Base-by-base conservation (phyloP, 2,888 invertebrate genomes). In the Tetramorium bicarinatum region DNA sequence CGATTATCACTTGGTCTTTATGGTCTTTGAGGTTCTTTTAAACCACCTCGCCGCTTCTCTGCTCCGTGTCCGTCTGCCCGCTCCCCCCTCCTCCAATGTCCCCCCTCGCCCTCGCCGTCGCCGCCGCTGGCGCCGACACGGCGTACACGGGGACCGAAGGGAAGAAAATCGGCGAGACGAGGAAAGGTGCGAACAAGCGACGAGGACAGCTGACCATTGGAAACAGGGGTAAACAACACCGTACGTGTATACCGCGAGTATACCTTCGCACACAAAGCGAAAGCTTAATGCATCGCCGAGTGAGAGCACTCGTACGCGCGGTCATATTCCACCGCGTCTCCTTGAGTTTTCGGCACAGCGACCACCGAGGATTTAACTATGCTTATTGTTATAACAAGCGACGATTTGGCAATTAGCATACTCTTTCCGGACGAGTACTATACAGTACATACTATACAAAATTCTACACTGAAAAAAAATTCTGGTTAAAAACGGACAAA, bases 1-100 rank as follows among this genome's bases (percentile, higher is more conserved):
- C 93, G 93, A 93, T 93, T 93, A 93, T 93, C 93, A 93, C 93
- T 92, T 92, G 91, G 92, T 92, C 93, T 92, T 92, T 92, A 92
- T 92, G 90, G 87, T 91, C 92, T 93, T 93, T 92, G 92, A 92
- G 91, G 91, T 91, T 93, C 92, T 92, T 93, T 92, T 91, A 91
- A 89, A 89, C 87, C 75, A 87, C 81, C 88, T 85, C 74, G 79
- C 52, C 67, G 74, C 74, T 71, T 15, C 82, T 76, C 85, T 47
- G 74, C 67, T 69, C 83, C 72, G 56, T 56, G 59, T 83, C 83
- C 56, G 77, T 80, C 83, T 85, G 66, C 85, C 80, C 86, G 77
- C 67, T 64, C 52, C 64, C 4, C 66, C 44, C 76, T 15, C 80
- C 77, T 77, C 76, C n/a, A 11, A 34, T 38, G 34, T 52, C 18